These are phyloP conservation scores for Papilio glaucus DNA, from an alignment of 1,140 invertebrate species.

Conservation along the genomic window DNA sequence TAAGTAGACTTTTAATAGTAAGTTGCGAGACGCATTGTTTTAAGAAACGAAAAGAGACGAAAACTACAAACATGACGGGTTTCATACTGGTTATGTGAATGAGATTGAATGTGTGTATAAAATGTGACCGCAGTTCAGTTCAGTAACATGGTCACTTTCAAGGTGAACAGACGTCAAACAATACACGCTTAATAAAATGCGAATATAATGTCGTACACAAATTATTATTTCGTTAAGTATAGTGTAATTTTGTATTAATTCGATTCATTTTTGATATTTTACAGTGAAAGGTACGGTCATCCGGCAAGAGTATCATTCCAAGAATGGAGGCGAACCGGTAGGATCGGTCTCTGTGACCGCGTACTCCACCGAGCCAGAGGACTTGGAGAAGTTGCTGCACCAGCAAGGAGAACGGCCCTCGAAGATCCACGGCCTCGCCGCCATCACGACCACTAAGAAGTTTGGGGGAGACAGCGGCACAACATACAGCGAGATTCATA, in stretches of 20 bases:
- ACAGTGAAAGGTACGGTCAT: conserved; percentile 87
- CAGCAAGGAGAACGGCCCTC: conserved; percentile 64
- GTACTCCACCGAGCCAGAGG: conserved; percentile 86
- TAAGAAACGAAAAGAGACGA: conserved; percentile 12
- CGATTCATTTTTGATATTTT: conserved; percentile 44
- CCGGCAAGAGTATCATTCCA: conserved; percentile 86
- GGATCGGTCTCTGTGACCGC: conserved; percentile 87
- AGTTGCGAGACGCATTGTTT: conserved; percentile 10
- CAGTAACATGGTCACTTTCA: conserved; percentile 31
- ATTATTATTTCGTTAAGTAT: not conserved
- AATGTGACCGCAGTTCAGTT: conserved; percentile 30
- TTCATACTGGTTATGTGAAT: conserved; percentile 21
- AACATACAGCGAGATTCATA: conserved; percentile 60
- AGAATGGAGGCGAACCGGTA: conserved; percentile 86
- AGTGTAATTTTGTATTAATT: not conserved
- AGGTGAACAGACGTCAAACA: conserved; percentile 32
- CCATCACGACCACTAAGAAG: conserved; percentile 76
- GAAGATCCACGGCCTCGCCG: conserved; percentile 67
- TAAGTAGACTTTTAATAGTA: not conserved
- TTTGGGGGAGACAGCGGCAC: conserved; percentile 79
- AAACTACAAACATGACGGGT: conserved; percentile 16
- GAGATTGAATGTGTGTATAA: conserved; percentile 25
- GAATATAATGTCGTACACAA: not conserved
- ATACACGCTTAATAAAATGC: conserved; percentile 6
- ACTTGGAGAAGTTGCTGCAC: conserved; percentile 78